Percentiles rank a stretch among this genome's conserved stretches.
phyloP scores from a whole-genome alignment of 2,888 invertebrate genomes.

The Trisateles emortualis region DNA sequence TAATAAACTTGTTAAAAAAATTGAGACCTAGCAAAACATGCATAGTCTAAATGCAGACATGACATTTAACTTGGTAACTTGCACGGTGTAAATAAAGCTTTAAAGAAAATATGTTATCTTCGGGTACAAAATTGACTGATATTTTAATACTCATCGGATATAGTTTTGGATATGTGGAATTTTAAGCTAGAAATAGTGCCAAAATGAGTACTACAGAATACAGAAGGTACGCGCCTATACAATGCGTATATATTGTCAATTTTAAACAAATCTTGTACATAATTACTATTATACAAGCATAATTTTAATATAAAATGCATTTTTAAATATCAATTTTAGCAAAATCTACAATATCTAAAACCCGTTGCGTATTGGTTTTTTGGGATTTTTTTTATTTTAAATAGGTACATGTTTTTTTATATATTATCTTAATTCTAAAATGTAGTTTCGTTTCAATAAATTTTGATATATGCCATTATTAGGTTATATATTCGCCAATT shows the following conservation, averaged over 20 bases:
- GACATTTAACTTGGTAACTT: too few species aligned
- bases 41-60: too few species aligned
- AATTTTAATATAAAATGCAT: conserved; percentile 48
- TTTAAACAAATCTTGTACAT: conserved; percentile 23
- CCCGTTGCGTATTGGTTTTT: conserved; percentile 37
- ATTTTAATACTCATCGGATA: conserved; percentile 15
- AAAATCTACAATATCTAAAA: conserved; percentile 51
- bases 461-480: conserved; percentile 51
- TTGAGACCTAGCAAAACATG: too few species aligned
- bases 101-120: too few species aligned
- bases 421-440: conserved; percentile 47
- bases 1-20: too few species aligned
- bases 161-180: conserved; percentile 13
- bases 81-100: too few species aligned
- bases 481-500: conserved; percentile 50
- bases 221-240: conserved; percentile 10
- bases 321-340: conserved; percentile 54
- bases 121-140: conserved; percentile 14
- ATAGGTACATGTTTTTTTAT: conserved; percentile 30
- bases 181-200: conserved; percentile 26
- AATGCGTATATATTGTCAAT: conserved; percentile 17
- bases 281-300: conserved; percentile 37
- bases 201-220: conserved; percentile 19
- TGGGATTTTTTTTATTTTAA: conserved; percentile 19
- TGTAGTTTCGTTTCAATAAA: conserved; percentile 47